Percentiles rank a stretch among this genome's conserved stretches.
phyloP scores from a whole-genome alignment of 2,888 invertebrate species.

The Lottia scabra region DNA sequence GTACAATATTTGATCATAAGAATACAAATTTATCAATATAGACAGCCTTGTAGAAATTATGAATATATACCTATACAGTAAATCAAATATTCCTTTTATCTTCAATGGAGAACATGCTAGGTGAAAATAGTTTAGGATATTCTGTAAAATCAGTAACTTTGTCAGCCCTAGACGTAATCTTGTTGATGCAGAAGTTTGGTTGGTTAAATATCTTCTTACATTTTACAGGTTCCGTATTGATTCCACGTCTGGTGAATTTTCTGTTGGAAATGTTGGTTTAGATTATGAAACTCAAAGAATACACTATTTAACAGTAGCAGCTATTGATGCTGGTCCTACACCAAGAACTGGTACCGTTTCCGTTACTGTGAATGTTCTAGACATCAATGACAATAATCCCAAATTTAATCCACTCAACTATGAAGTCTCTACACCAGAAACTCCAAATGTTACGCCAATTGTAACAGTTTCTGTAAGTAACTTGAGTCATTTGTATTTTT shows the following conservation, averaged over 20 bases:
- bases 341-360: conserved; percentile 28
- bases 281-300: conserved; percentile 20
- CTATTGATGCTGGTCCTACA: conserved; percentile 22
- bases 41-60: too few species aligned
- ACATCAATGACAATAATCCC: conserved; percentile 40
- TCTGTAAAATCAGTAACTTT: too few species aligned
- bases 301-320: conserved; percentile 19
- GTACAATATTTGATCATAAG: too few species aligned
- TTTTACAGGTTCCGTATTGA: conserved; percentile 25
- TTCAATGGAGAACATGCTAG: too few species aligned
- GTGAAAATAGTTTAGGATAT: too few species aligned
- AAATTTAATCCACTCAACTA: conserved; percentile 35
- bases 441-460: not conserved
- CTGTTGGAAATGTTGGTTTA: conserved; percentile 26
- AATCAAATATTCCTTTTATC: too few species aligned
- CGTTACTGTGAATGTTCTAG: conserved; percentile 35
- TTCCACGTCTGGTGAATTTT: conserved; percentile 26
- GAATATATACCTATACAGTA: too few species aligned
- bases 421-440: conserved; percentile 25
- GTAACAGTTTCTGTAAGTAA: conserved; percentile 12
- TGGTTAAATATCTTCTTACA: not conserved
- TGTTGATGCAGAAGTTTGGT: too few species aligned
- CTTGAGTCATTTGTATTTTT: too few species aligned
- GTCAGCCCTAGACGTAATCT: too few species aligned
- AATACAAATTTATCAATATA: too few species aligned